A percentile compares a stretch with the other conserved stretches of the same genome.
phyloP scores from a whole-genome alignment of 2,113 vertebrate genomes.

The Oryctolagus cuniculus region DNA sequence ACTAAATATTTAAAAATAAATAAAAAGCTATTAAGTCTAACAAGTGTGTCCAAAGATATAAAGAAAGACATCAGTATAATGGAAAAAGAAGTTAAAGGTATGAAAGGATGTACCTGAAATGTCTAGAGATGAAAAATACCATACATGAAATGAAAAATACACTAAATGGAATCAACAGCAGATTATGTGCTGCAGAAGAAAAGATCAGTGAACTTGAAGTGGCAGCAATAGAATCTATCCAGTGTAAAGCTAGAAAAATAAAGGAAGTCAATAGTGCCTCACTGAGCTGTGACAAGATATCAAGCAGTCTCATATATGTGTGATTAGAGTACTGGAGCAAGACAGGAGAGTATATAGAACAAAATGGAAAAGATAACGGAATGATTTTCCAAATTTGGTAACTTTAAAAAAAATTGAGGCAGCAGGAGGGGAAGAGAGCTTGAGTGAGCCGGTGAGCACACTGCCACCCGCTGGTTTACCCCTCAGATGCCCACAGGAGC shows the following conservation, averaged over 20 bases:
- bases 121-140: background rate
- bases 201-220: background rate
- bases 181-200: background rate
- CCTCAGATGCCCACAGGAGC: too few relatives aligned
- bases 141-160: background rate
- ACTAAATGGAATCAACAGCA: background rate
- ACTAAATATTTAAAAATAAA: too few relatives aligned
- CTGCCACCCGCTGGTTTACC: too few relatives aligned
- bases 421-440: too few relatives aligned
- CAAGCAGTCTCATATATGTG: background rate
- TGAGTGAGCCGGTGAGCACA: too few relatives aligned
- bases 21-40: background rate
- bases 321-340: background rate
- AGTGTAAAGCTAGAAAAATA: background rate
- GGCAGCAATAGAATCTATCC: background rate
- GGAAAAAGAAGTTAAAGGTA: background rate
- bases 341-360: background rate
- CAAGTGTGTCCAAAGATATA: background rate
- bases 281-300: background rate
- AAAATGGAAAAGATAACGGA: background rate
- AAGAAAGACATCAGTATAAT: conserved; percentile 29
- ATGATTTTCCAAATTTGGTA: background rate
- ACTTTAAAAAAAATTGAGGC: background rate
- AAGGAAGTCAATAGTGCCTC: background rate
- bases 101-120: background rate